These are phyloP conservation scores for Phania funesta DNA, from an alignment of 2,888 invertebrate genomes.

Conservation along the genomic window DNA sequence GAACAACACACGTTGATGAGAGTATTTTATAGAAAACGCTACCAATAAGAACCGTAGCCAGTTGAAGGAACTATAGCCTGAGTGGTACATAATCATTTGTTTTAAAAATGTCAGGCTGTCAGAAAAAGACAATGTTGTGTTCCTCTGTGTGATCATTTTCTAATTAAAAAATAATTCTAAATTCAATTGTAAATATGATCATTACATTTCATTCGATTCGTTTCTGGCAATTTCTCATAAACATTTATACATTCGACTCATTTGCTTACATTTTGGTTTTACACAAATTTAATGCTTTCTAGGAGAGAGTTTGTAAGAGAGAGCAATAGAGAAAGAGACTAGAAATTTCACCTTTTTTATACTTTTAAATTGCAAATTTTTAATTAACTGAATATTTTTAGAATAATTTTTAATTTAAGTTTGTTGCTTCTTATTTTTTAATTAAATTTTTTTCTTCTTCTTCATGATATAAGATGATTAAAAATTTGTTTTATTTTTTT, in stretches of 20 bases:
- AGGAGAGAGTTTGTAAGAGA: slow-evolving; percentile 9
- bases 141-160: no score
- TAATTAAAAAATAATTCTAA: not conserved
- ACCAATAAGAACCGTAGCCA: no score
- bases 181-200: slow-evolving; percentile 45
- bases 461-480: slow-evolving; percentile 30
- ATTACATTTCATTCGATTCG: slow-evolving; percentile 6
- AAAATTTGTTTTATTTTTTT: not conserved
- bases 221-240: slow-evolving; percentile 22
- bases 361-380: slow-evolving; percentile 20
- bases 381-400: slow-evolving; percentile 17
- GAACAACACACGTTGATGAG: no score
- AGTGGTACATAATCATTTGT: no score
- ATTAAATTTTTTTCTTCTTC: slow-evolving; percentile 52
- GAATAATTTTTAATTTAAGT: slow-evolving; percentile 60
- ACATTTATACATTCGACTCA: slow-evolving; percentile 58
- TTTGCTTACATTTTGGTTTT: slow-evolving; percentile 29
- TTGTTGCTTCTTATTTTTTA: slow-evolving; percentile 56
- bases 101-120: no score
- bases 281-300: not conserved
- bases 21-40: no score
- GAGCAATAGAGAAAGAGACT: slow-evolving; percentile 19
- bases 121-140: no score
- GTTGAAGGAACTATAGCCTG: no score
- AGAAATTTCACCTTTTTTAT: slow-evolving; percentile 75